Evolutionary conservation across 2,113 vertebrate species (phyloP), one percentile per base, ranked within the genome.

Genomic region (Neomonachus schauinslandi): DNA sequence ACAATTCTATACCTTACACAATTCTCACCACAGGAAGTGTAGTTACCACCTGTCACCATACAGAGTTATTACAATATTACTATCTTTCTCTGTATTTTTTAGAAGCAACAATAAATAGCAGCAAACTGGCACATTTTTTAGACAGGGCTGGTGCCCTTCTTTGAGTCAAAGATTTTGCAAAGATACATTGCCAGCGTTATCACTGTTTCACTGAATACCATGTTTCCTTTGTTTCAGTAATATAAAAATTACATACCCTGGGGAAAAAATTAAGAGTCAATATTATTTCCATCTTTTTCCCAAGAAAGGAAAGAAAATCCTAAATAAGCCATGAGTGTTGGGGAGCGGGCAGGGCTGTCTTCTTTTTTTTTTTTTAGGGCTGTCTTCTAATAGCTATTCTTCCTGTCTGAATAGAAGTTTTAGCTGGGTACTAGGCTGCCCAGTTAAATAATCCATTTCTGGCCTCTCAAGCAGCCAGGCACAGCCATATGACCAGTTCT

Each of bases 171-270:
- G 24, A 90, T 51, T 80, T 61, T 63, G 31, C 83, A 83, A 92
- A 83, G 83, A 57, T 39, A 61, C 51, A 31, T 49, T 77, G 49
- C 36, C 61, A 83, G 39, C 19, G 1, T 57, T 79, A 49, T 22
- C 83, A 33, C 76, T 42, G 10, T 92, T 95, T 79, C 69, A 89
- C 0, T 97, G 61, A 82, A 94, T 51, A 67, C 16, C 39, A 51
- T 16, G 53, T 72, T 89, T 93, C 65, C 36, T 85, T 93, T 90
- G 55, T 86, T 49, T 63, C 49, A 81, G n/a, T 59, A 82, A 89
- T 39, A 92, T n/a, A 57, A 93, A 93, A 94, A 93, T 65, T 42
- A 65, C 46, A 63, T 95, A 53, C 53, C 42, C 83, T 51, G 82
- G 90, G 5, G 18, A 67, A 19, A 69, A 83, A 93, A 65, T 39